Percentiles rank a stretch among this genome's conserved stretches.
Evolutionary conservation across 2,888 invertebrate genomes (phyloP).

Genomic region (Cheilosia grossa): DNA sequence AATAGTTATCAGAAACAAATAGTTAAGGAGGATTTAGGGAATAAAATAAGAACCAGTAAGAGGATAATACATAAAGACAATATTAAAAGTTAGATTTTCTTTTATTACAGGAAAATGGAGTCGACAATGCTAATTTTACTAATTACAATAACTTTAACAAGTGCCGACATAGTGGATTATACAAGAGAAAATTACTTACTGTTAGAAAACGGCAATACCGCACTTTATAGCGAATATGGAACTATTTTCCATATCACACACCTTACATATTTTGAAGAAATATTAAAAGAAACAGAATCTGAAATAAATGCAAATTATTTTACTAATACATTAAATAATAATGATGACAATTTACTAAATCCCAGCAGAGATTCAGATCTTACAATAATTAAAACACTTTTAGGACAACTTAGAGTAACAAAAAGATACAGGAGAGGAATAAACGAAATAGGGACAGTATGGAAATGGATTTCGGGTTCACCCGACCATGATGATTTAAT

Average conservation of each 20-base stretch:
- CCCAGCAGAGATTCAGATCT: background rate
- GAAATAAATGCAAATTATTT: background rate
- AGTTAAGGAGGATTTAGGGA: conserved; percentile 30
- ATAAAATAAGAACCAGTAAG: conserved; percentile 22
- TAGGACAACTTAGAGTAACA: background rate
- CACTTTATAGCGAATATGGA: conserved; percentile 22
- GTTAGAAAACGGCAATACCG: conserved; percentile 29
- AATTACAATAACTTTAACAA: background rate
- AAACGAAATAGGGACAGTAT: conserved; percentile 12
- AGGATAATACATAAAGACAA: conserved; percentile 23
- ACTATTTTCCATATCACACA: conserved; percentile 35
- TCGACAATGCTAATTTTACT: background rate
- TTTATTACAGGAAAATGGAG: conserved; percentile 1
- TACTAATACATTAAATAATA: background rate
- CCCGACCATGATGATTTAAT: conserved; percentile 21
- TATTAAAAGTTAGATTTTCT: conserved; percentile 17
- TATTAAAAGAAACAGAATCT: background rate
- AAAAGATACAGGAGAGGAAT: conserved; percentile 6
- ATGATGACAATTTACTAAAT: background rate
- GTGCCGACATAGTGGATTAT: conserved; percentile 32
- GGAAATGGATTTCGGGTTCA: conserved; percentile 32
- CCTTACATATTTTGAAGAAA: conserved; percentile 1
- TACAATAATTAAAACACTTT: background rate
- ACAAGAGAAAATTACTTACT: conserved; percentile 43
- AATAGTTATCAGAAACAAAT: too few species aligned